Evolutionary conservation across 2,888 invertebrate species (phyloP), one percentile per base, ranked within the genome.

Genomic region (Xestia c-nigrum): DNA sequence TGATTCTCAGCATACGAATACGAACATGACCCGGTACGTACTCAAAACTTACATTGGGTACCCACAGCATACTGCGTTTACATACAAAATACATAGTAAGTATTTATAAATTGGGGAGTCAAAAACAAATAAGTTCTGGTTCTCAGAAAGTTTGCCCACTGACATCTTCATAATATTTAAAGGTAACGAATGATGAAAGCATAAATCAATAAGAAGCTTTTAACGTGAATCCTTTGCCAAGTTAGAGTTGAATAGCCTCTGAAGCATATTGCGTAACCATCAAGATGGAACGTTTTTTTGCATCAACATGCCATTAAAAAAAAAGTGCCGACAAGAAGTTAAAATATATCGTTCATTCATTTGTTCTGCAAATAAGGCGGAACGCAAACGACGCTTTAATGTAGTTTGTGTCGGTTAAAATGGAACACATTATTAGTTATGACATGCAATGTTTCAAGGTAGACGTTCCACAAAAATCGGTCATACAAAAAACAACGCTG

Each of bases 191-290:
- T 21, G 52, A 47, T 61, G 61, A 67, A 70, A 50, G 31, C 31
- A 24, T 24, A 69, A 21, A 69, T 66, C 52, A 55, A 38, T 70
- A 61, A 57, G 55, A 63, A 61, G 63, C 31, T 63, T 76, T 59
- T 68, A 10, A 46, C 59, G 46, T 38, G 38, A 68, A 61, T 80
- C 55, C 19, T 70, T 84, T 80, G 74, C 64, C 81, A 84, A 80
- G 31, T 52, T 40, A 24, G 61, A 84, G 82, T 84, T 84, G 70
- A 84, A 78, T 83, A 67, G 5, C 74, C 84, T 85, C 59, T 38
- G 43, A 70, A 74, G 64, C 24, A 65, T n/a, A 71, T 78, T 75
- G 38, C 66, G 81, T 82, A 75, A 82, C 70, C 68, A 84, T 72
- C 66, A 68, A 61, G 74, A 70, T 81, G 21, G 43, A 84, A 67